Evolutionary conservation across 2,113 vertebrate species (phyloP).

Genomic region (Psittacus erithacus): DNA sequence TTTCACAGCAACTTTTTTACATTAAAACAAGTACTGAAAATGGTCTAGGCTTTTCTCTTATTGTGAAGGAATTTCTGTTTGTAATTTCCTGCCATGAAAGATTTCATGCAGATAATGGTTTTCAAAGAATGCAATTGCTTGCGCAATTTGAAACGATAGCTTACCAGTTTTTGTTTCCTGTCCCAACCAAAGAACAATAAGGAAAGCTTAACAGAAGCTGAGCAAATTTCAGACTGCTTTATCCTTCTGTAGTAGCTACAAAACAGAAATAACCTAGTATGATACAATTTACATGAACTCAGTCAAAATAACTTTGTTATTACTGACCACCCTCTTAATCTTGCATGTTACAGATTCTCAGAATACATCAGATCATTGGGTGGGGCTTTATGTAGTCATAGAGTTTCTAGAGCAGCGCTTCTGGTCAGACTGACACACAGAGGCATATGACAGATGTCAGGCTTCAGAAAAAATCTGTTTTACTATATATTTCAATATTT

Average conservation of each 20-base stretch:
- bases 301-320: background rate
- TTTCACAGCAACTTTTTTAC: background rate
- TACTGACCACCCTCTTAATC: background rate
- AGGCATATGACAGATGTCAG: background rate
- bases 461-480: background rate
- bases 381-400: background rate
- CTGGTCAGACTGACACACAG: background rate
- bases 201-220: slow-evolving; percentile 30
- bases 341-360: background rate
- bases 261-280: background rate
- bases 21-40: background rate
- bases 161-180: slow-evolving; percentile 14
- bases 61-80: slow-evolving; percentile 49
- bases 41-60: background rate
- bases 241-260: background rate
- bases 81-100: slow-evolving; percentile 51
- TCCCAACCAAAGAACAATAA: slow-evolving; percentile 23
- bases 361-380: background rate
- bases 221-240: background rate
- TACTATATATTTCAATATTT: background rate
- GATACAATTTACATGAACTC: background rate
- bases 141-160: background rate
- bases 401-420: background rate
- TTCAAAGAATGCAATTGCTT: slow-evolving; percentile 49
- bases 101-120: slow-evolving; percentile 52